Base-by-base conservation (phyloP, 2,888 invertebrate species). In the Plebejus anna region DNA sequence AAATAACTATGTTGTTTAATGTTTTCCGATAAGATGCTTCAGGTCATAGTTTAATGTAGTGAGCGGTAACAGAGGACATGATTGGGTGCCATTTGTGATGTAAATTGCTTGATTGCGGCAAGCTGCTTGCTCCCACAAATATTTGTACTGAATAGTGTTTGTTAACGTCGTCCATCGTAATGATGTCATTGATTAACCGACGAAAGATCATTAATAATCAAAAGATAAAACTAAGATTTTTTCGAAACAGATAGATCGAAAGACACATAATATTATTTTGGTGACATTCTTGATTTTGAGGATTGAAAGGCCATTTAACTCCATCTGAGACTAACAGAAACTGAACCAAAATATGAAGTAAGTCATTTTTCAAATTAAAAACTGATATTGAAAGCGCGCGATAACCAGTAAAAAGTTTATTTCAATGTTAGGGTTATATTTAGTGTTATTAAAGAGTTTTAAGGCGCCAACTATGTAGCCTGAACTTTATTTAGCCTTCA, bases 61-160 rank as follows among this genome's bases (percentile, higher is more conserved):
- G 13, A 66, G 66, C 32, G 0, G 66, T 66, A 66, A 36, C 32
- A 32, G 66, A 9, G 71, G 71, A 42, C 42, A 71, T 22, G 71
- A 42, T 71, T 42, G 42, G 42, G 22, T 42, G 2, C 42, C 71
- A 71, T 71, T 71, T 71, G 38, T 11, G 71, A 71, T 71, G 71
- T 71, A 71, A 71, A 42, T 71, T n/a, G 38, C 38, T 71, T 71
- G 71, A 71, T 71, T 42, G 42, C n/a, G 42, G 42, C 70, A 4
- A 70, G 7, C n/a, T 42, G 71, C 42, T 71, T 71, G 22, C 42
- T 71, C 42, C 71, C 11, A 71, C 42, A 71, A 71, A 71, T 42
- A 42, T 71, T 71, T 71, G 7, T 42, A 71, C 71, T 11, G 71
- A 22, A 36, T 38, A 70, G 71, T 71, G 71, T 71, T 71, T 71